Percentiles rank a stretch among this genome's conserved stretches.
These are phyloP conservation scores for Amphiprion ocellaris DNA, from an alignment of 2,113 vertebrate genomes.

Conservation along the genomic window DNA sequence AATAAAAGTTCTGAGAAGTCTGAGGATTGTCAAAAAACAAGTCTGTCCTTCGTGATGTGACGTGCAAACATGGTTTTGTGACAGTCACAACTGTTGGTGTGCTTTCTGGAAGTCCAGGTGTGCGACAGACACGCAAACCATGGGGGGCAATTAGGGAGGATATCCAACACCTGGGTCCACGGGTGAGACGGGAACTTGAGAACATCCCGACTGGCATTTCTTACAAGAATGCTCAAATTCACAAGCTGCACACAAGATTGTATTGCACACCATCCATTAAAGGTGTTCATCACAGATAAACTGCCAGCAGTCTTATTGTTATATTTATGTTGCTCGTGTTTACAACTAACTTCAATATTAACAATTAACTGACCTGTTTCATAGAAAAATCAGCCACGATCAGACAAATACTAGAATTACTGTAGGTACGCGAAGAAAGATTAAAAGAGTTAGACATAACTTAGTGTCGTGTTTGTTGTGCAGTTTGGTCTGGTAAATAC, in stretches of 20 bases:
- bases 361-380: background rate
- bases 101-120: conserved; percentile 66
- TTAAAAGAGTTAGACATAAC: background rate
- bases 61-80: conserved; percentile 18
- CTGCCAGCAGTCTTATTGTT: background rate
- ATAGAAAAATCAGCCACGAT: background rate
- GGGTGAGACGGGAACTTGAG: conserved; percentile 25
- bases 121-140: conserved; percentile 44
- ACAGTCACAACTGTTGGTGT: conserved; percentile 23
- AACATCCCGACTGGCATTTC: conserved; percentile 57
- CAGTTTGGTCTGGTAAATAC: conserved; percentile 10
- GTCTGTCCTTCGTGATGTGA: conserved; percentile 33
- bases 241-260: background rate
- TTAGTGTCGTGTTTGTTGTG: conserved; percentile 21
- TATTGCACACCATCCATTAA: background rate
- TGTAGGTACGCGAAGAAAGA: too few species aligned
- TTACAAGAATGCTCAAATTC: conserved; percentile 19
- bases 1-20: conserved; percentile 22
- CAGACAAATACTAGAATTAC: background rate
- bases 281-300: background rate
- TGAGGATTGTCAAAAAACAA: conserved; percentile 41
- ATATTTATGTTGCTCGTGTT: background rate
- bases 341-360: background rate
- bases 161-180: conserved; percentile 72
- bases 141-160: conserved; percentile 72